phyloP scores from a whole-genome alignment of 2,797 vertebrate genomes.

The Dallia pectoralis region DNA sequence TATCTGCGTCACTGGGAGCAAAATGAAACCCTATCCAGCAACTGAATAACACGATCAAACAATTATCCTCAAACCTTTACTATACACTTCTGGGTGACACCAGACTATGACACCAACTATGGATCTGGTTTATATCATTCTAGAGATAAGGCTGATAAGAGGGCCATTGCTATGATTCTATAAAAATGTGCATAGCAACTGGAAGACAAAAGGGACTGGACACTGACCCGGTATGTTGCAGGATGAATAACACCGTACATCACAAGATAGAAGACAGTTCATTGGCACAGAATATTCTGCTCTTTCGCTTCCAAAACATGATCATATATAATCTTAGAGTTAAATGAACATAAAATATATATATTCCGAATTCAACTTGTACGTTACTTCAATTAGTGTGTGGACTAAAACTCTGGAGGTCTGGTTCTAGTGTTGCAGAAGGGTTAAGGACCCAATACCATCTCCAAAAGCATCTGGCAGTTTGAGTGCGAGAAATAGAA shows the following conservation, averaged over 20 bases:
- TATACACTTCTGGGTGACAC: constrained; percentile 42
- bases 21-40: constrained; percentile 24
- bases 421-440: constrained; percentile 61
- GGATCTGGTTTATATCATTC: constrained; percentile 72
- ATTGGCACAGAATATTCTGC: constrained; percentile 73
- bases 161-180: constrained; percentile 87
- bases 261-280: constrained; percentile 66
- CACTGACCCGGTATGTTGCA: constrained; percentile 73
- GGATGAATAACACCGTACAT: constrained; percentile 65
- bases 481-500: constrained; percentile 58
- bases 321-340: constrained; percentile 43
- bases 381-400: constrained; percentile 69
- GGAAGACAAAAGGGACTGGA: constrained; percentile 86
- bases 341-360: constrained; percentile 48
- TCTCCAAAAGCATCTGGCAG: constrained; percentile 72
- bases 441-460: constrained; percentile 54
- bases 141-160: constrained; percentile 91
- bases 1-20: constrained; percentile 10
- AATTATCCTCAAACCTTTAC: constrained; percentile 29
- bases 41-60: constrained; percentile 31
- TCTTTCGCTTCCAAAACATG: constrained; percentile 55
- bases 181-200: constrained; percentile 76
- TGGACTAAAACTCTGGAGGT: constrained; percentile 57
- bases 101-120: constrained; percentile 47
- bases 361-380: constrained; percentile 32